Conservation (phyloP, 2,113 vertebrate genomes). For the Ictalurus punctatus region DNA sequence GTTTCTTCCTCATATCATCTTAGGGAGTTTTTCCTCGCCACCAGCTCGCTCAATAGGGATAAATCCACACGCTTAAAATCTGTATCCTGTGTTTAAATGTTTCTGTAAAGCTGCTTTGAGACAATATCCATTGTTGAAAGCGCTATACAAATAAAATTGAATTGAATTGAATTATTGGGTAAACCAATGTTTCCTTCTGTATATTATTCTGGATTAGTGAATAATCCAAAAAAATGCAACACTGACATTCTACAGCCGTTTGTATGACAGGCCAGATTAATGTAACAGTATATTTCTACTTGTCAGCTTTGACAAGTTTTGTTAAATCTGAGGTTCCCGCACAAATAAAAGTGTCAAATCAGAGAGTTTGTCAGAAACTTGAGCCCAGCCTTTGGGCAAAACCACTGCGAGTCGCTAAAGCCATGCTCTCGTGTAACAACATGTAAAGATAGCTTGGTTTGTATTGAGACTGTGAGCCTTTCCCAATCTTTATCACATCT, state of each 20-base stretch:
- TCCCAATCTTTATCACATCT: background rate
- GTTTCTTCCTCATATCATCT: too few relatives aligned
- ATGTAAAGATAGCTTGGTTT: conserved; percentile 13
- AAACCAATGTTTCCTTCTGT: background rate
- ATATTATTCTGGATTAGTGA: background rate
- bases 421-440: conserved; percentile 41
- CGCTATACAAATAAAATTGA: too few relatives aligned
- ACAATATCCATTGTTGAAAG: too few relatives aligned
- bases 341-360: conserved; percentile 58
- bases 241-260: conserved; percentile 39
- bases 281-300: conserved; percentile 36
- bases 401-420: conserved; percentile 25
- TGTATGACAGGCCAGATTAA: conserved; percentile 52
- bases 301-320: conserved; percentile 33
- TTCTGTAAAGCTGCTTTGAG: too few relatives aligned
- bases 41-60: too few relatives aligned
- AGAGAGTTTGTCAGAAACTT: conserved; percentile 31
- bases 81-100: too few relatives aligned
- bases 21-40: too few relatives aligned
- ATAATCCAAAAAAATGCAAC: conserved; percentile 41
- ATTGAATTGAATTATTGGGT: background rate
- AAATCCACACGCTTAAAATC: too few relatives aligned
- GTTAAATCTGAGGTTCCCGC: conserved; percentile 15
- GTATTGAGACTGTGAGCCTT: background rate
- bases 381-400: conserved; percentile 46